These are phyloP conservation scores for Drosophila kikkawai DNA, from an alignment of 1,140 invertebrate genomes.

Conservation along the genomic window DNA sequence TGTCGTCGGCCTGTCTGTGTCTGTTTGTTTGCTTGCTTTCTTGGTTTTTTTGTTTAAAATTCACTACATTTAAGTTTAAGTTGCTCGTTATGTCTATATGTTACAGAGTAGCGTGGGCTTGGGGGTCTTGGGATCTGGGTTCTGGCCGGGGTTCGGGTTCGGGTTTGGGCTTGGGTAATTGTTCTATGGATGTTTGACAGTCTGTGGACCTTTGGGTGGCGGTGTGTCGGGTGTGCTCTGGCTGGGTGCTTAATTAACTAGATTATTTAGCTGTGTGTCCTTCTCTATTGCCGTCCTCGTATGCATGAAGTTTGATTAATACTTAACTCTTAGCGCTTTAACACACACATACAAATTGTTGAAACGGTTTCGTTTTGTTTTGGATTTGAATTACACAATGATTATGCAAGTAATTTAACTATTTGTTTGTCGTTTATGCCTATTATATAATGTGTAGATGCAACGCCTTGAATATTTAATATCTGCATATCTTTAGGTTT, in stretches of 20 bases:
- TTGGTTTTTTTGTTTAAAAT: conserved; percentile 54
- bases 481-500: conserved; percentile 60
- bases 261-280: conserved; percentile 64
- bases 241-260: conserved; percentile 65
- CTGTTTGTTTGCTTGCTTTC: conserved; percentile 37
- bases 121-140: neutral
- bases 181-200: conserved; percentile 72
- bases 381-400: conserved; percentile 56
- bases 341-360: conserved; percentile 73
- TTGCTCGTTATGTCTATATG: conserved; percentile 69
- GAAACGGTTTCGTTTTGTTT: conserved; percentile 54
- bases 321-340: conserved; percentile 76
- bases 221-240: conserved; percentile 18
- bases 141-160: conserved; percentile 5
- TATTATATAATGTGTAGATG: conserved; percentile 64
- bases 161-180: conserved; percentile 59
- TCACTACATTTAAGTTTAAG: conserved; percentile 75
- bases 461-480: conserved; percentile 76
- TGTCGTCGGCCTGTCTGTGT: conserved; percentile 25
- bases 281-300: conserved; percentile 46
- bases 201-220: conserved; percentile 26
- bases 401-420: conserved; percentile 70
- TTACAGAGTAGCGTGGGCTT: conserved; percentile 60
- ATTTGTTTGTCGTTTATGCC: conserved; percentile 54
- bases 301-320: conserved; percentile 72